Evolutionary conservation across 2,888 invertebrate species (phyloP).

Genomic region (Ophion costatus): DNA sequence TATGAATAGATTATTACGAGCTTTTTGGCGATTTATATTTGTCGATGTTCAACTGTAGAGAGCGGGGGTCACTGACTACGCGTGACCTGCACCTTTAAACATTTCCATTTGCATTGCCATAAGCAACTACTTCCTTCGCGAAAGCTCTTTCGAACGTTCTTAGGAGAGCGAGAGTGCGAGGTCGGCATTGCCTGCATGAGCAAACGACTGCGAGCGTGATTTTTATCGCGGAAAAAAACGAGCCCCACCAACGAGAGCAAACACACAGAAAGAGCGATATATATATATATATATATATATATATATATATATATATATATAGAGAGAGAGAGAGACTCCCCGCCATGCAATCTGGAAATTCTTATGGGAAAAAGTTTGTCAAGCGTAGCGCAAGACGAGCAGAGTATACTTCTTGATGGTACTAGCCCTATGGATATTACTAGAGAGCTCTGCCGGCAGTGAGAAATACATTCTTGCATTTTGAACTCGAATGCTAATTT

Average conservation of each 20-base stretch:
- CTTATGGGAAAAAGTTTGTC: slow-evolving; percentile 59
- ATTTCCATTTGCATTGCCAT: slow-evolving; percentile 67
- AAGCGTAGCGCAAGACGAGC: slow-evolving; percentile 43
- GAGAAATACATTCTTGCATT: slow-evolving; percentile 46
- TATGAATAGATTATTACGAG: too few species aligned
- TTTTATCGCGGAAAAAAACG: slow-evolving; percentile 52
- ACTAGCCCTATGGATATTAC: slow-evolving; percentile 3
- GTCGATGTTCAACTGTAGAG: not conserved
- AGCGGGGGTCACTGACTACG: not conserved
- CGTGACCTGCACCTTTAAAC: slow-evolving; percentile 59
- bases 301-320: too few species aligned
- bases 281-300: too few species aligned
- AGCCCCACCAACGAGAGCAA: not conserved
- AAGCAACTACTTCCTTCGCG: slow-evolving; percentile 58
- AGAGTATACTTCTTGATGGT: slow-evolving; percentile 17
- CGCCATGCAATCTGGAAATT: slow-evolving; percentile 48
- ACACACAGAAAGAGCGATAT: too few species aligned
- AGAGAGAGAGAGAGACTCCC: slow-evolving; percentile 16
- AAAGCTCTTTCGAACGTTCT: slow-evolving; percentile 37
- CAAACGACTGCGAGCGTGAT: slow-evolving; percentile 31
- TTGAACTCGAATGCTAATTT: slow-evolving; percentile 38
- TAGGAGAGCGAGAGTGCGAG: slow-evolving; percentile 35
- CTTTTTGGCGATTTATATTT: not conserved
- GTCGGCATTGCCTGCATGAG: slow-evolving; percentile 19
- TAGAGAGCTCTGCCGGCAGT: slow-evolving; percentile 20